These are phyloP conservation scores for Lineus longissimus DNA, from an alignment of 1,140 invertebrate species.

Conservation along the genomic window DNA sequence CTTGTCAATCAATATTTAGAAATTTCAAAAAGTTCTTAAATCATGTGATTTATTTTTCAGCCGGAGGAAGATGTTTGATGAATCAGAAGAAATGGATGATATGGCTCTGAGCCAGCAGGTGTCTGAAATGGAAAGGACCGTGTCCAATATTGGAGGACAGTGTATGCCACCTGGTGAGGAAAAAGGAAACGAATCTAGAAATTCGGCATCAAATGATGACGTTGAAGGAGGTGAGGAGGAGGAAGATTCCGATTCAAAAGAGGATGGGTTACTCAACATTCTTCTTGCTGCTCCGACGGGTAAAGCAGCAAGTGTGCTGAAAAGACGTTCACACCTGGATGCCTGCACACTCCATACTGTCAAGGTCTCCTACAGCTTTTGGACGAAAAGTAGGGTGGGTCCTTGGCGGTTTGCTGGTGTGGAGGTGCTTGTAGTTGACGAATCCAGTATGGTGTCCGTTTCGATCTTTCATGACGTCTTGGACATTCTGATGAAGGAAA, in stretches of 20 bases:
- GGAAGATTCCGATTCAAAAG: background rate
- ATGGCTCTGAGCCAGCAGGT: background rate
- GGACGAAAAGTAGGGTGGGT: background rate
- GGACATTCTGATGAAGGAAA: conserved; percentile 30
- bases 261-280: background rate
- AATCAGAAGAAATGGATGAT: background rate
- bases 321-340: conserved; percentile 28
- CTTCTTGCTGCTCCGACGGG: conserved; percentile 44
- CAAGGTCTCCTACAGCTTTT: conserved; percentile 33
- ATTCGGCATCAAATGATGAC: no score
- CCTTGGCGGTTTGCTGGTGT: conserved; percentile 31
- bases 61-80: background rate
- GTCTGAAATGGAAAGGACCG: background rate
- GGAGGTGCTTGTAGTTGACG: conserved; percentile 42
- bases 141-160: background rate
- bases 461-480: conserved; percentile 36
- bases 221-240: background rate
- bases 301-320: conserved; percentile 45
- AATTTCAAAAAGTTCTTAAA: no score
- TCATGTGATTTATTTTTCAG: background rate
- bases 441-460: conserved; percentile 45
- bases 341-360: conserved; percentile 44
- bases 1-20: no score
- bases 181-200: background rate
- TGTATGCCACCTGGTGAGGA: background rate